Conservation (phyloP, 2,113 vertebrate species). For the Mellivora capensis region DNA sequence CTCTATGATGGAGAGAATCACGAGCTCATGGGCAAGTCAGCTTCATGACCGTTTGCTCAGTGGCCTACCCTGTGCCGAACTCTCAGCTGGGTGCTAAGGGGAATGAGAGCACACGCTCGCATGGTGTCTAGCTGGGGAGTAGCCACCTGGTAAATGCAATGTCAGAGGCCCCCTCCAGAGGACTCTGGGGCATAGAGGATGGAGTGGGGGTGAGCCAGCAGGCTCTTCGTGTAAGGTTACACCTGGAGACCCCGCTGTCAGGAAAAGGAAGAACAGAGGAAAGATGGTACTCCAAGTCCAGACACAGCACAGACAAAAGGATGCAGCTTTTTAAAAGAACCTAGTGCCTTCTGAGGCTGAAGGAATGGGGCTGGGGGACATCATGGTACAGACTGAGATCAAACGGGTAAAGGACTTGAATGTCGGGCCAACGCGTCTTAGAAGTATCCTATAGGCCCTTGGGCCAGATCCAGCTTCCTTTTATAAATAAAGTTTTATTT, state of each 20-base stretch:
- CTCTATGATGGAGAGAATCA: not conserved
- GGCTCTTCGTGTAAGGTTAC: not conserved
- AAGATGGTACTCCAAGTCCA: not conserved
- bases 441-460: not conserved
- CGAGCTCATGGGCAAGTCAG: not conserved
- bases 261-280: not conserved
- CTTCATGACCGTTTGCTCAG: not conserved
- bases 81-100: not conserved
- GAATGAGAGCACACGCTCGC: accelerated
- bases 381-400: not conserved
- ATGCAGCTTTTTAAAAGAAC: not conserved
- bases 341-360: not conserved
- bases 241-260: accelerated
- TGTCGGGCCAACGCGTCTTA: not conserved
- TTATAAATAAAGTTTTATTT: conserved; percentile 21
- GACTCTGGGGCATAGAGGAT: not conserved
- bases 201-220: not conserved
- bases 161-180: not conserved
- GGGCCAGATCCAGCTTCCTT: not conserved
- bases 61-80: not conserved
- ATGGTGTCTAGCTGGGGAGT: accelerated
- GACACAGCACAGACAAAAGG: not conserved
- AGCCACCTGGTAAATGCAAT: not conserved
- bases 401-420: not conserved
- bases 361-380: not conserved